These are phyloP conservation scores for Nebria brevicollis DNA, from an alignment of 2,888 invertebrate genomes.

Conservation along the genomic window DNA sequence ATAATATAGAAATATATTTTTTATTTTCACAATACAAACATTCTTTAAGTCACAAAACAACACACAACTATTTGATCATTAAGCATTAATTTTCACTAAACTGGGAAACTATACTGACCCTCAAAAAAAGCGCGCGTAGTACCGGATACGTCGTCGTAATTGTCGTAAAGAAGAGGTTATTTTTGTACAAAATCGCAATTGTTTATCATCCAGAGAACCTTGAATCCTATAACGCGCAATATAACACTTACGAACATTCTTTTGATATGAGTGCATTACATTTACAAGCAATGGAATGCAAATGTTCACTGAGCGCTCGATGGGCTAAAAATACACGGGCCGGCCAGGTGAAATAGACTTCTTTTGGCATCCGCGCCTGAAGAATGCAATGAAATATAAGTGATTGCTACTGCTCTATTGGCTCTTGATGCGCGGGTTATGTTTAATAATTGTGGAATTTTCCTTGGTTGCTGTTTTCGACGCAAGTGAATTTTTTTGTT, in stretches of 20 bases:
- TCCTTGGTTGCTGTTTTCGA: neutral
- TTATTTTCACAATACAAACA: too few relatives aligned
- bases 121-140: neutral
- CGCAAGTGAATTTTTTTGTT: neutral
- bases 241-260: neutral
- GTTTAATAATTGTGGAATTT: neutral
- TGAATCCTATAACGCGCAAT: neutral
- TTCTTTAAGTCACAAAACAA: too few relatives aligned
- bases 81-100: too few relatives aligned
- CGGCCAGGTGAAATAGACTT: conserved; percentile 36
- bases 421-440: neutral
- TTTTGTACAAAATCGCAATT: neutral
- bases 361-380: conserved; percentile 9
- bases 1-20: too few relatives aligned
- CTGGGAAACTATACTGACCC: too few relatives aligned
- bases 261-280: neutral
- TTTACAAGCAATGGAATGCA: neutral
- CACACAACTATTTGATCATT: too few relatives aligned
- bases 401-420: conserved; percentile 10
- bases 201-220: neutral
- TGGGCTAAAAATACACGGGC: conserved; percentile 10
- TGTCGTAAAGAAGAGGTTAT: neutral
- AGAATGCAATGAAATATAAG: conserved; percentile 15
- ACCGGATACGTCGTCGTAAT: neutral
- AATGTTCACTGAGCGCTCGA: neutral